Percentiles rank a stretch among this genome's conserved stretches.
phyloP scores from a whole-genome alignment of 2,797 vertebrate genomes.

The Neosilurus hyrtlii region DNA sequence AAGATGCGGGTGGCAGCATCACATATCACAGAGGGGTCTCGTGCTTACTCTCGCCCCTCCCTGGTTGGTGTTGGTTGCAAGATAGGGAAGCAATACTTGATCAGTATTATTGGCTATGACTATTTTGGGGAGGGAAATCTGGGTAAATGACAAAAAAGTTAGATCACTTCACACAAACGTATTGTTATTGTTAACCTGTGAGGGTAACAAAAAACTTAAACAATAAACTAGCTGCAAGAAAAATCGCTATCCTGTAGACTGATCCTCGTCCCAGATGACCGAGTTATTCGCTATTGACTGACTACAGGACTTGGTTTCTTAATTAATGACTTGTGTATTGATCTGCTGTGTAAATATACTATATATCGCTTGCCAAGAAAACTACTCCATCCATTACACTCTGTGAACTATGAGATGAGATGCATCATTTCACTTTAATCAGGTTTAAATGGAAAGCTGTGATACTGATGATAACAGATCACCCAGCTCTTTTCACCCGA shows the following conservation, averaged over 20 bases:
- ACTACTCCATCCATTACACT: constrained; percentile 59
- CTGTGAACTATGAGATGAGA: constrained; percentile 58
- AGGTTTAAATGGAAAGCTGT: too few relatives aligned
- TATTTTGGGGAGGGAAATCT: too few relatives aligned
- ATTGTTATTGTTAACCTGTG: not conserved
- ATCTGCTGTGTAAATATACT: constrained; percentile 56
- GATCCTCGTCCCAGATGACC: constrained; percentile 59
- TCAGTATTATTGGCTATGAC: too few relatives aligned
- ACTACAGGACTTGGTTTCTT: constrained; percentile 63
- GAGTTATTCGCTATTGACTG: constrained; percentile 57
- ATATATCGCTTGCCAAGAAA: constrained; percentile 12
- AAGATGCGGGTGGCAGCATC: too few relatives aligned
- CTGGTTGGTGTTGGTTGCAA: too few relatives aligned
- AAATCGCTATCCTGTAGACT: constrained; percentile 17
- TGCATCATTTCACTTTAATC: constrained; percentile 31
- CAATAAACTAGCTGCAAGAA: constrained; percentile 6
- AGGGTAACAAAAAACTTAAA: not conserved
- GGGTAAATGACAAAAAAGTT: too few relatives aligned
- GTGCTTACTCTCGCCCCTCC: too few relatives aligned
- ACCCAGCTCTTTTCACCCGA: not conserved
- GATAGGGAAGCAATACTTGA: too few relatives aligned
- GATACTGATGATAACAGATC: not conserved
- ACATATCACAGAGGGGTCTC: too few relatives aligned
- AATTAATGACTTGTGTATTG: constrained; percentile 67
- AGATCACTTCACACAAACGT: not conserved